These are phyloP conservation scores for Prionailurus viverrinus DNA, from an alignment of 2,113 vertebrate species.

Conservation along the genomic window DNA sequence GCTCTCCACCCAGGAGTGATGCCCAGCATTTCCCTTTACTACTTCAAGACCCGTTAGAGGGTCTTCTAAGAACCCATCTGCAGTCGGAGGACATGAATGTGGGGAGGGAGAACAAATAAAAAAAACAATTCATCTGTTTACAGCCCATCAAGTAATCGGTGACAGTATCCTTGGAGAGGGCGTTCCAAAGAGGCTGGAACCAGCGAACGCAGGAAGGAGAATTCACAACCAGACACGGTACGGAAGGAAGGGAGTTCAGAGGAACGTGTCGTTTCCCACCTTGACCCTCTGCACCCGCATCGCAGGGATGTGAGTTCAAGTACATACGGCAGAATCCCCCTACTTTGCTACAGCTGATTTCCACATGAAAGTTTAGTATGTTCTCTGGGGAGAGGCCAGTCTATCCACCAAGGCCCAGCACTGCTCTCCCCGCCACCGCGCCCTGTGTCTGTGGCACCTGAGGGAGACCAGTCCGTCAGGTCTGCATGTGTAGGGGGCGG, in stretches of 20 bases:
- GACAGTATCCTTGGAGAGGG: neutral
- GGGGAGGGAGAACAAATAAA: neutral
- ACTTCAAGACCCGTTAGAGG: neutral
- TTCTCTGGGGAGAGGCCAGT: neutral
- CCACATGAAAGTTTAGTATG: neutral
- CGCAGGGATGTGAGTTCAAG: neutral
- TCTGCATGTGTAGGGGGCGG: neutral
- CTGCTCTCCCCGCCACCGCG: neutral
- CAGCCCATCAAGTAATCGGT: neutral
- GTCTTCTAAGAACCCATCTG: neutral
- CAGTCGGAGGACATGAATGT: neutral
- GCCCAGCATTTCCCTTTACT: too few relatives aligned
- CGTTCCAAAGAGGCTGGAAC: neutral
- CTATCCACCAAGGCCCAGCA: neutral
- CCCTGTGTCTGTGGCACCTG: too few relatives aligned
- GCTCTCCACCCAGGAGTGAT: accelerated
- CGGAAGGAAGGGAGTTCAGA: too few relatives aligned
- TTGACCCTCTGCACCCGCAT: neutral
- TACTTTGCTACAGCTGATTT: neutral
- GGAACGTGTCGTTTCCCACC: neutral
- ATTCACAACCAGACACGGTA: accelerated
- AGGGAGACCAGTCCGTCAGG: neutral
- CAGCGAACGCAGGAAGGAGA: neutral
- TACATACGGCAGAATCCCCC: neutral
- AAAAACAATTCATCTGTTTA: neutral